Conservation (phyloP, 2,888 invertebrate species). For the Teinopalpus imperialis region DNA sequence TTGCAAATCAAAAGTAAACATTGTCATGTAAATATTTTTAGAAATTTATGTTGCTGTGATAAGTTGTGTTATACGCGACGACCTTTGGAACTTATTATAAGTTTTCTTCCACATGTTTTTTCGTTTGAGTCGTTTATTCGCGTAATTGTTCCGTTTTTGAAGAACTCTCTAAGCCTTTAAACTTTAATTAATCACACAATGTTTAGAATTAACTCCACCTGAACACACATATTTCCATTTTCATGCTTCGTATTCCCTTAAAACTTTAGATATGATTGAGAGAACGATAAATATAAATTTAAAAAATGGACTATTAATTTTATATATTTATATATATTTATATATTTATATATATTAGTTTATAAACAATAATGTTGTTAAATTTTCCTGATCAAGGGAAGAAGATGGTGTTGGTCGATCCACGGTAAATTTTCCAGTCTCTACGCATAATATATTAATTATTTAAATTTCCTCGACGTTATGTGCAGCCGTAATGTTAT, state of each 20-base stretch:
- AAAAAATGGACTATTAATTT: no score
- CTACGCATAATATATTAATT: no score
- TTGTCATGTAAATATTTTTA: constrained; percentile 1
- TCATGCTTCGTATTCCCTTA: constrained; percentile 9
- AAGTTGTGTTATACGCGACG: constrained; percentile 11
- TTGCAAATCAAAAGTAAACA: constrained; percentile 5
- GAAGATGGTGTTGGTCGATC: no score
- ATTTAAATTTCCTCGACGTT: no score
- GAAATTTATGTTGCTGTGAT: constrained; percentile 9
- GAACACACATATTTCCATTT: constrained; percentile 18
- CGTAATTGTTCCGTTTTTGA: no score
- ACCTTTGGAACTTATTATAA: constrained; percentile 7
- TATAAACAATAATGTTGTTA: no score
- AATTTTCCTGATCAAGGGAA: no score
- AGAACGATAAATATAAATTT: no score
- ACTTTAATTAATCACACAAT: constrained; percentile 25
- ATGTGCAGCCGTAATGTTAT: no score
- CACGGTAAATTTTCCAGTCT: no score
- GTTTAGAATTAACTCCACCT: constrained; percentile 16
- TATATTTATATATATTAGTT: no score
- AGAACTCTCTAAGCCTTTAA: constrained; percentile 5
- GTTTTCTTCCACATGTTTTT: constrained; percentile 6
- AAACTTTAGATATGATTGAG: constrained; percentile 7
- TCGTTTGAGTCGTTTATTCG: constrained; percentile 19
- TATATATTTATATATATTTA: no score